Base-by-base conservation (phyloP, 2,797 vertebrate species). In the Xyrichtys novacula region DNA sequence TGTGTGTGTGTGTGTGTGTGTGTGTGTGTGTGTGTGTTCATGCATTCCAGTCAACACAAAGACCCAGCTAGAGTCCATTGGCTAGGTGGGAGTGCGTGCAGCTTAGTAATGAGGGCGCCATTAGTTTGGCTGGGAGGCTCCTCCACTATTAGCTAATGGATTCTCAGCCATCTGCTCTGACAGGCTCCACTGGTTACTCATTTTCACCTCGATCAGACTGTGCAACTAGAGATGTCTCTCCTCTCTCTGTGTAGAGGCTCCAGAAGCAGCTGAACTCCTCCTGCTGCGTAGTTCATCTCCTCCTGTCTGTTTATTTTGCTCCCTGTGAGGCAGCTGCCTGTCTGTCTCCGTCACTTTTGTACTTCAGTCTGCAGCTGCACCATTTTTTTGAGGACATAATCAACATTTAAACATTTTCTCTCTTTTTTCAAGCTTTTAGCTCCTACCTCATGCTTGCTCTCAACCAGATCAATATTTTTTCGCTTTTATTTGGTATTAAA, bases 61-160 rank as follows among this genome's bases (percentile, higher is more conserved):
- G 68, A 62, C 82, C 83, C 79, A 77, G 84, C 74, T 71, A 79
- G 83, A 81, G 80, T 73, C 85, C 80, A 78, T 72, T 80, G 86
- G 83, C 82, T 76, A 81, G 77, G 85, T 20, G 57, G 70, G 79
- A 67, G 76, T 49, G 72, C 76, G 32, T 81, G 88, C 73, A 79
- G 81, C 22, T 81, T 86, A 78, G 84, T 86, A 83, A 90, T 89
- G 85, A 88, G 74, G 73, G 84, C 60, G 76, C 85, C 86, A 87
- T 87, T 90, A 88, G 80, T 81, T 88, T 82, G 84, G 81, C 85
- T 85, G 74, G 82, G 85, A 90, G 85, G 80, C 82, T 87, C 89
- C 82, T 89, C 83, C 70, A 65, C 84, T 82, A 85, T 89, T 88
- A 90, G 84, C 90, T 92, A 91, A 92, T 91, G 87, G 88, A 85